A percentile compares a stretch with the other conserved stretches of the same genome.
phyloP scores from a whole-genome alignment of 2,797 vertebrate genomes.

The Lateolabrax maculatus region DNA sequence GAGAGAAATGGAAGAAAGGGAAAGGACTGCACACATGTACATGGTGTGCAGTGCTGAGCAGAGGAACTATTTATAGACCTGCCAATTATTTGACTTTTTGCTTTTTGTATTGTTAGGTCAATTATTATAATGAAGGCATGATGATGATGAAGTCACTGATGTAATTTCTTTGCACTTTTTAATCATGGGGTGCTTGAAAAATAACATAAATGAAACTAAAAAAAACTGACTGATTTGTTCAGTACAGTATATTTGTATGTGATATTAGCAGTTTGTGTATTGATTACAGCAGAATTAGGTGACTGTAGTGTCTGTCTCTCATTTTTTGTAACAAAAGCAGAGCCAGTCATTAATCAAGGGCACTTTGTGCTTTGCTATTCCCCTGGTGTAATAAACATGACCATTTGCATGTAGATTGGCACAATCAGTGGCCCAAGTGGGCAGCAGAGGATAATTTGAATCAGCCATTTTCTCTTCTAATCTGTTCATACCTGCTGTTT shows the following conservation, averaged over 20 bases:
- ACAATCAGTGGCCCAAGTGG: conserved; percentile 74
- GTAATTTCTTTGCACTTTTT: conserved; percentile 23
- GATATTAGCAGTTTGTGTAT: conserved; percentile 12
- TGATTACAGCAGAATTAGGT: conserved; percentile 45
- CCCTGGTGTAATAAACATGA: conserved; percentile 71
- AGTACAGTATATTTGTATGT: conserved; percentile 2
- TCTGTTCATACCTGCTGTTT: conserved; percentile 45
- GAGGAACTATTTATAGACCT: conserved; percentile 47
- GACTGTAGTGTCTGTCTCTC: conserved; percentile 46
- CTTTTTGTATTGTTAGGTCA: conserved; percentile 27
- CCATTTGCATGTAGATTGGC: conserved; percentile 83
- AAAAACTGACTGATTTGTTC: neutral
- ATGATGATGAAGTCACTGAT: conserved; percentile 30
- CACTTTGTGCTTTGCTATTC: conserved; percentile 75
- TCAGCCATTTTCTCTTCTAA: conserved; percentile 50
- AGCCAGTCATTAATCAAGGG: conserved; percentile 69
- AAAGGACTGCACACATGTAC: conserved; percentile 31
- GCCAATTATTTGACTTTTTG: conserved; percentile 40
- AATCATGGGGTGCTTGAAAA: conserved; percentile 26
- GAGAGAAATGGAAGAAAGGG: conserved; percentile 48
- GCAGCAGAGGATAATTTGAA: conserved; percentile 58
- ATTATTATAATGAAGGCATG: conserved; percentile 36
- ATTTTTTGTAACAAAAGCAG: conserved; percentile 41
- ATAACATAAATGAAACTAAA: neutral
- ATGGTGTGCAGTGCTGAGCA: conserved; percentile 26